Conservation (phyloP, 2,113 vertebrate genomes). For the Hippocampus barbouri region DNA sequence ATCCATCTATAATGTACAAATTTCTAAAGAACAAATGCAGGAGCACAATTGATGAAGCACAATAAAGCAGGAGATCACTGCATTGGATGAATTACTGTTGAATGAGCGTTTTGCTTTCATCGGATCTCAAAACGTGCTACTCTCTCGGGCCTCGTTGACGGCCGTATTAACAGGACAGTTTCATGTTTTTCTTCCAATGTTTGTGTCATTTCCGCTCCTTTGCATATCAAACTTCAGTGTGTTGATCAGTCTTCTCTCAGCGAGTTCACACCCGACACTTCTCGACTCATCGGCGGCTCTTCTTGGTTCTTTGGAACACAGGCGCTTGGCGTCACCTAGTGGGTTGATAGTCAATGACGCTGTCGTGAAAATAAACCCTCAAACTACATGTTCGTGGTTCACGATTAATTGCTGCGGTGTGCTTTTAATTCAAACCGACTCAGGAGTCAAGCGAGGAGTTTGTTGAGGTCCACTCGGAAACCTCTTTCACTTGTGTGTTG, state of each 20-base stretch:
- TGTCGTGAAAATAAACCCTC: background rate
- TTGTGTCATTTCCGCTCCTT: no score
- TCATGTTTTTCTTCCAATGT: no score
- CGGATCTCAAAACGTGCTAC: no score
- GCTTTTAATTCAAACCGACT: background rate
- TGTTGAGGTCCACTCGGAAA: background rate
- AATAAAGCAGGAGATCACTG: no score
- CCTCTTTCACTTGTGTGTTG: conserved; percentile 23
- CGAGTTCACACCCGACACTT: conserved; percentile 37
- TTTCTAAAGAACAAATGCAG: no score
- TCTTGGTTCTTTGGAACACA: conserved; percentile 5
- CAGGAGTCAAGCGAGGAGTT: background rate
- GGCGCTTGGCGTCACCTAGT: conserved; percentile 51
- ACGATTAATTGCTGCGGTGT: background rate
- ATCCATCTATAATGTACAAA: no score
- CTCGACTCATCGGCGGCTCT: conserved; percentile 8
- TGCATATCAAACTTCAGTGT: background rate
- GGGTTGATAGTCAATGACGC: conserved; percentile 17
- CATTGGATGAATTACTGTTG: no score
- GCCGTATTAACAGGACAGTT: no score
- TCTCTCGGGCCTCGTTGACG: no score
- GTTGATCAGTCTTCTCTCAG: conserved; percentile 28
- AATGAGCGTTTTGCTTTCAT: no score
- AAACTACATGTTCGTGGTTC: no score
- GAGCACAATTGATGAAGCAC: no score